Evolutionary conservation across 2,797 vertebrate species (phyloP).

Genomic region (Hippopotamyrus pictus): DNA sequence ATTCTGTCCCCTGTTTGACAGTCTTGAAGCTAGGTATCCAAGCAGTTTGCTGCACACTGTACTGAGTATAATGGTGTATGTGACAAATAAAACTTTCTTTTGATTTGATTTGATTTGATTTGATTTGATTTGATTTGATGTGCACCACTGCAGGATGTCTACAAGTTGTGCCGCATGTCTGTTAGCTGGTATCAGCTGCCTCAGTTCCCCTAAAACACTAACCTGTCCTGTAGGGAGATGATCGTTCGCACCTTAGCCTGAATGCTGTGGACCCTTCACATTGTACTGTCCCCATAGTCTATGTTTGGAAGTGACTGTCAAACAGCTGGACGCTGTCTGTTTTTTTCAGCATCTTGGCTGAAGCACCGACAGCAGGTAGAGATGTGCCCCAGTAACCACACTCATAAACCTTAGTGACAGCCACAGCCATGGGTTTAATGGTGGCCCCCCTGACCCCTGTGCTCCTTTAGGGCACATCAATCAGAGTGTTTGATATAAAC

Average conservation of each 20-base stretch:
- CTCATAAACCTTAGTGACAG: neutral
- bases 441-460: neutral
- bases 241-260: neutral
- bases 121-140: neutral
- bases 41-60: neutral
- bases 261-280: neutral
- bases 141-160: neutral
- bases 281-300: neutral
- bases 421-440: neutral
- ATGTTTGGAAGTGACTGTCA: neutral
- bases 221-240: neutral
- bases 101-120: neutral
- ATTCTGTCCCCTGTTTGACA: neutral
- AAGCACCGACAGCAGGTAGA: neutral
- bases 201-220: neutral
- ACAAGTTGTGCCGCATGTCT: neutral
- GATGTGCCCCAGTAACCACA: neutral
- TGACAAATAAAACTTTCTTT: neutral
- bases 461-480: neutral
- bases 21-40: neutral
- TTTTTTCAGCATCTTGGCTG: neutral
- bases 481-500: neutral
- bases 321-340: neutral
- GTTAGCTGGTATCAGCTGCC: neutral
- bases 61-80: neutral